A percentile compares a stretch with the other conserved stretches of the same genome.
Evolutionary conservation across 2,888 invertebrate genomes (phyloP).

Genomic region (Busseola fusca): DNA sequence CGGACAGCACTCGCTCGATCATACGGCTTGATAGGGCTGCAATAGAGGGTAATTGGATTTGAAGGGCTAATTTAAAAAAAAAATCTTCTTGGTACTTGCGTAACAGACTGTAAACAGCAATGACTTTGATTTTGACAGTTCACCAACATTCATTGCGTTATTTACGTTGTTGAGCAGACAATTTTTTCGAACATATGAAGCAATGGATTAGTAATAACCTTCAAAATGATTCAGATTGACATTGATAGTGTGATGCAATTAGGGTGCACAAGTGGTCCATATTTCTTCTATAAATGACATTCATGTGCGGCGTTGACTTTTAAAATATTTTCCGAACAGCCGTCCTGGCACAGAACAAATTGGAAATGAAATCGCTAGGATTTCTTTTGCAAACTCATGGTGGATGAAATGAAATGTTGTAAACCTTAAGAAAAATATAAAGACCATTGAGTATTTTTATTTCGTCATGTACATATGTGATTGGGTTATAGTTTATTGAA

Average conservation of each 20-base stretch:
- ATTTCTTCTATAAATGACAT: too few species aligned
- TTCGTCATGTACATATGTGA: background rate
- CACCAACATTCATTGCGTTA: too few species aligned
- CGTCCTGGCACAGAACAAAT: background rate
- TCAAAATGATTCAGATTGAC: too few species aligned
- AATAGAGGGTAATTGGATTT: conserved; percentile 61
- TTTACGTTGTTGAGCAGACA: too few species aligned
- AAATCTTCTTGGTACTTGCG: background rate
- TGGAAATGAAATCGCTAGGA: background rate
- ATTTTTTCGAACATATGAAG: too few species aligned
- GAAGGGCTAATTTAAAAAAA: background rate
- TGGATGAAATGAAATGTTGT: background rate
- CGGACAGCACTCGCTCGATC: conserved; percentile 98
- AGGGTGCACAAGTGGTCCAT: too few species aligned
- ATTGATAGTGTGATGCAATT: too few species aligned
- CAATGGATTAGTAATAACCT: too few species aligned
- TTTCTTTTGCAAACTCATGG: background rate
- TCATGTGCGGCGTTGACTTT: background rate
- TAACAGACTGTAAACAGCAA: too few species aligned
- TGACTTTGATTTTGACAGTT: too few species aligned
- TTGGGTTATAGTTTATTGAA: background rate
- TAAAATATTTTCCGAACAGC: background rate
- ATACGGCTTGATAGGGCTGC: conserved; percentile 98
- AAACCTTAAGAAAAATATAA: background rate
- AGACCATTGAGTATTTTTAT: background rate